Evolutionary conservation across 2,797 vertebrate species (phyloP), one percentile per base, ranked within the genome.

Genomic region (Hoplostethus atlanticus): DNA sequence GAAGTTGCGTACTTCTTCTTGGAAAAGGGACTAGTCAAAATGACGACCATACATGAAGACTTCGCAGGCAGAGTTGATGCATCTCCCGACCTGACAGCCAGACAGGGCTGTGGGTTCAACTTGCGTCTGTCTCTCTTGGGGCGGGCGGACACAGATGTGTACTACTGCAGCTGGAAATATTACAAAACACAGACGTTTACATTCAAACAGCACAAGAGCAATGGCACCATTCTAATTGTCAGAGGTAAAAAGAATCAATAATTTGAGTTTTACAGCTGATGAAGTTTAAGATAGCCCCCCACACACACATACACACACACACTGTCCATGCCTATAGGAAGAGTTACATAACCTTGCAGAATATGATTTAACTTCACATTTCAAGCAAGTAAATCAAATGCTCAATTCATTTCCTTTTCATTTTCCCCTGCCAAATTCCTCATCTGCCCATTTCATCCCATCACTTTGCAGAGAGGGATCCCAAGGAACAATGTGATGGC

Each of bases 91-190:
- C 12, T 5, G 2, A 3, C n/a, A 11, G 1, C 0, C 1, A 0
- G 0, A 0, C 0, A 0, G 1, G 67, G 73, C 44, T 28, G 3
- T 5, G 13, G 44, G 0, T 59, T 93, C 68, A 84, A 54, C 10
- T 2, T 92, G 34, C 57, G 11, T 5, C 64, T 94, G 47, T 86
- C 85, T 48, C 42, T 42, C 65, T 78, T 94, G 57, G 9, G 4
- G 1, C 0, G 34, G 42, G 16, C 71, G 0, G 93, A 94, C 82
- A 92, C 90, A 0, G 72, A 92, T 58, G 36, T 85, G 40, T 94
- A 93, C 46, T 84, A 71, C 81, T 94, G 93, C 68, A 34, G 1
- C 1, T 93, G 91, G 92, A 17, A 0, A 1, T 42, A 50, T 25
- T 3, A n/a, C 1, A 16, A 34, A 0, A 6, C 0, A 2, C 0